A percentile compares a stretch with the other conserved stretches of the same genome.
Evolutionary conservation across 2,888 invertebrate genomes (phyloP).

Genomic region (Danaus chrysippus): DNA sequence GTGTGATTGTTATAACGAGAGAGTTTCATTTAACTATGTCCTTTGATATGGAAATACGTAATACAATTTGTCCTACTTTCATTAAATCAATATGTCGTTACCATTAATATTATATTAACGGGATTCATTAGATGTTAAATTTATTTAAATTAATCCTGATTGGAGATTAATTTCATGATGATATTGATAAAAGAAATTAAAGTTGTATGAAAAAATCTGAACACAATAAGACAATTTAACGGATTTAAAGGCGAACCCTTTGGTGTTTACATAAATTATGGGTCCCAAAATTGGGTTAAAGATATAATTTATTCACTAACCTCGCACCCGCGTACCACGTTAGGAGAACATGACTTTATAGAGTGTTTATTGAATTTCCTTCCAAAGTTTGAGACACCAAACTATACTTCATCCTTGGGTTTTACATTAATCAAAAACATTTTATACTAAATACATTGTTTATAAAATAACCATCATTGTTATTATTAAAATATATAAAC

Average conservation of each 20-base stretch:
- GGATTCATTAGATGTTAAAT: neutral
- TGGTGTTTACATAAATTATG: constrained; percentile 26
- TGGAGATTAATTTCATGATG: neutral
- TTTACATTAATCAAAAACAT: too few species aligned
- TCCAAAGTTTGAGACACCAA: neutral
- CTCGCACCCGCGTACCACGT: constrained; percentile 22
- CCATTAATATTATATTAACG: too few species aligned
- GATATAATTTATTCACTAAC: constrained; percentile 26
- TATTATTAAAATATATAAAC: too few species aligned
- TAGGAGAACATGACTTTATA: constrained; percentile 11
- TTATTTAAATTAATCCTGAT: neutral
- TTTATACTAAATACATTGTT: too few species aligned
- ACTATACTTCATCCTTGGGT: too few species aligned
- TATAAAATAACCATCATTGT: too few species aligned
- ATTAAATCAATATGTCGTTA: too few species aligned
- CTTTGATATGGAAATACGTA: neutral
- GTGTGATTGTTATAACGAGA: neutral
- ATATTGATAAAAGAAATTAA: neutral
- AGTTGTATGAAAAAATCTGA: neutral
- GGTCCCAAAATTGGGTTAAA: constrained; percentile 26
- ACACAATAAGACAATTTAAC: constrained; percentile 12
- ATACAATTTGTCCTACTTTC: too few species aligned
- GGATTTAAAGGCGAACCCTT: constrained; percentile 23
- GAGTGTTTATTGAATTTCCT: constrained; percentile 11
- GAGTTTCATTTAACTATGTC: neutral